Conservation (phyloP, 1,140 invertebrate species). For the Scylla paramamosain region DNA sequence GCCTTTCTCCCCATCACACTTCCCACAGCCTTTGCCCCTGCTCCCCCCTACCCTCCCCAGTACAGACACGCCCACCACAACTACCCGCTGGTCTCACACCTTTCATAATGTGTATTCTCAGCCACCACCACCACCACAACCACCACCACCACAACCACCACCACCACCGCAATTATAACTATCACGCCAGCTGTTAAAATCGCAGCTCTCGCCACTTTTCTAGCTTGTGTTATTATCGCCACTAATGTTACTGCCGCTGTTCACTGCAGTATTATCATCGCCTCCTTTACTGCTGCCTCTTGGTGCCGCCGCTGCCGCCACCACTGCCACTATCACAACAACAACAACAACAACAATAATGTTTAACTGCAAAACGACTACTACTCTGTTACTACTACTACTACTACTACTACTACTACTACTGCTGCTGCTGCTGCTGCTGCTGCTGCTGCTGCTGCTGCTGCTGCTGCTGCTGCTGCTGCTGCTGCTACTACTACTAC, state of each 20-base stretch:
- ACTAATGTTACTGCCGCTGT: not conserved
- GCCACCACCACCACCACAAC: not conserved
- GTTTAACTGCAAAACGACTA: not conserved
- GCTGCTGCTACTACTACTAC: not conserved
- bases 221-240: not conserved
- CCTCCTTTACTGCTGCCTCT: too few species aligned
- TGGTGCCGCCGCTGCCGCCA: too few species aligned
- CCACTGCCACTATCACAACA: too few species aligned
- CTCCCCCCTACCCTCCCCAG: not conserved
- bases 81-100: not conserved
- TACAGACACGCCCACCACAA: not conserved
- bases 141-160: not conserved
- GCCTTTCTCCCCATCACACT: not conserved
- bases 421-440: not conserved
- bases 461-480: not conserved
- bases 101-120: not conserved
- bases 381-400: not conserved
- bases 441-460: too few species aligned
- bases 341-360: too few species aligned
- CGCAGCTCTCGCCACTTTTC: not conserved
- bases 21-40: not conserved
- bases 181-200: not conserved
- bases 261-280: too few species aligned
- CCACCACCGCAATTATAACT: not conserved
- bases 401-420: slow-evolving; percentile 21